These are phyloP conservation scores for Penaeus monodon DNA, from an alignment of 2,888 invertebrate genomes.

Conservation along the genomic window DNA sequence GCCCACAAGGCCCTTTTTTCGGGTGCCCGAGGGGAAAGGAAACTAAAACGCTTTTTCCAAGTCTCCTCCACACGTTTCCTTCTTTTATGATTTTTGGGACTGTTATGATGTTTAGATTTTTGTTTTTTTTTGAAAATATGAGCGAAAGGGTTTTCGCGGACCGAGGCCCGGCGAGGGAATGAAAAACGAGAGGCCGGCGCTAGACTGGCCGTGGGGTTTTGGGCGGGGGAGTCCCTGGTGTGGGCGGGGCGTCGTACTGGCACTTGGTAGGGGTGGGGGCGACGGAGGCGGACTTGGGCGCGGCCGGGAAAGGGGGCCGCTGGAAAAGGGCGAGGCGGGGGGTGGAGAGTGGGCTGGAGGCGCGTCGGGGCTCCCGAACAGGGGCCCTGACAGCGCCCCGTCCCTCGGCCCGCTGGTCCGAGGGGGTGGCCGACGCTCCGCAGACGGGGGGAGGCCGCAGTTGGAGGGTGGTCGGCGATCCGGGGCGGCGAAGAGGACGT, in stretches of 20 bases:
- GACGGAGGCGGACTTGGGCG: background rate
- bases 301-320: conserved; percentile 12
- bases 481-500: conserved; percentile 21
- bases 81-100: too few relatives aligned
- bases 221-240: conserved; percentile 3
- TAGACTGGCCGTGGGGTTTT: background rate
- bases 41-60: too few relatives aligned
- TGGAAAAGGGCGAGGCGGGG: conserved; percentile 27
- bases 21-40: too few relatives aligned
- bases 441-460: conserved; percentile 37
- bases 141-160: too few relatives aligned
- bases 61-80: too few relatives aligned
- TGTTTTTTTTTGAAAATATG: too few relatives aligned
- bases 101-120: too few relatives aligned
- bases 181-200: too few relatives aligned
- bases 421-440: conserved; percentile 27
- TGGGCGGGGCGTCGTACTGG: background rate
- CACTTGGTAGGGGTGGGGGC: conserved; percentile 12
- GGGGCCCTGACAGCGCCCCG: conserved; percentile 15
- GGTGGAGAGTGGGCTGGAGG: background rate
- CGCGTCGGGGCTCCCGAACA: background rate
- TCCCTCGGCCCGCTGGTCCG: conserved; percentile 17
- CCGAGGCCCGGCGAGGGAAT: too few relatives aligned
- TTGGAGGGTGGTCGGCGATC: conserved; percentile 13
- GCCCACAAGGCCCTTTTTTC: too few relatives aligned